Evolutionary conservation across 2,797 vertebrate species (phyloP), one percentile per base, ranked within the genome.

Genomic region (Chelon labrosus): DNA sequence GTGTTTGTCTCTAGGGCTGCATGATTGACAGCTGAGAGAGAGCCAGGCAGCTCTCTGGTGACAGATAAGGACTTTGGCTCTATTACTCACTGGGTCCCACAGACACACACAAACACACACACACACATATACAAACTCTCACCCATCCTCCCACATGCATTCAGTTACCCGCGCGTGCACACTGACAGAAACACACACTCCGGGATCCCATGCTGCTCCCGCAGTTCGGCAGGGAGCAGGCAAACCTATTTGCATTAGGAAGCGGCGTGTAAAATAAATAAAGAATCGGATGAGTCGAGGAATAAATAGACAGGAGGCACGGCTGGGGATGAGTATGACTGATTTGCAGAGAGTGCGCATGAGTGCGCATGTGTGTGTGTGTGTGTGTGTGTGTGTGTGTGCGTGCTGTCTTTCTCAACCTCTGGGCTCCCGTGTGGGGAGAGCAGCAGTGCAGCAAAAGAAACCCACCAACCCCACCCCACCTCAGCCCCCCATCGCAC

Each of bases 41-140:
- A 93, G 93, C 89, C 85, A 92, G 90, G 89, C 91, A 91, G 92
- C 91, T 92, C 93, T 94, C 93, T 93, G 91, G 93, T 83, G 92
- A 91, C 91, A 93, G 93, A 93, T 91, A 91, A 93, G 93, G 92
- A 92, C 88, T 90, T 93, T 91, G 88, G 91, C 93, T 91, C 91
- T 87, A 92, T 92, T 93, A 92, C 91, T 91, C 89, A 90, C 86
- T 87, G 78, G 83, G 88, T 88, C 90, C 82, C 88, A 79, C 73
- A 79, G 56, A 83, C 85, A 73, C 69, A 77, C 75, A 70, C 62
- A 79, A 53, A 75, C 51, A 77, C 37, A 77, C 62, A 81, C 62
- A 73, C 64, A 78, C 54, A 65, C 68, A 84, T 22, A 68, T 75
- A 73, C 47, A 59, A 35, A 66, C 65, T 53, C 17, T 25, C 7